Evolutionary conservation across 2,113 vertebrate species (phyloP), one percentile per base, ranked within the genome.

Genomic region (Geococcyx californianus): DNA sequence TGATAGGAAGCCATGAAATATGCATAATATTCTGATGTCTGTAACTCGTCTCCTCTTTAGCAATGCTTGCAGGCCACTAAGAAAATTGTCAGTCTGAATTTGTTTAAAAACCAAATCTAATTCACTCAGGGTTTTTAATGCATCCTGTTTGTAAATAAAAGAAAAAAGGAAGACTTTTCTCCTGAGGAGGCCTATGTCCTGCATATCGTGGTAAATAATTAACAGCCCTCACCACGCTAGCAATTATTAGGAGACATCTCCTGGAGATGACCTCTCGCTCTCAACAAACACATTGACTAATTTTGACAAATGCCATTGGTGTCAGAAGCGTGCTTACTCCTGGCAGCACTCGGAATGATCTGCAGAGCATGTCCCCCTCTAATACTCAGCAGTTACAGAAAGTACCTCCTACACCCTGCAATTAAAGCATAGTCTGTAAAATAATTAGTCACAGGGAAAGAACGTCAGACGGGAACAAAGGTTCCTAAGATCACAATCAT

Each of bases 201-300:
- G 79, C 28, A 16, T 83, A 81, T 93, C 69, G 75, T 59, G 82
- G 76, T 98, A 96, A 98, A 98, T 98, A 98, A 98, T 98, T 98
- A 97, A 98, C 97, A 93, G 70, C 96, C 97, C 83, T 98, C 96
- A 97, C 92, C 83, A 93, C 33, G 58, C 79, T 91, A 95, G 67
- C 25, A 90, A 72, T 97, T 97, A 96, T 59, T 77, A 90, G 90
- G 91, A 94, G 93, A 90, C 54, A 49, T 93, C 95, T 96, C 74
- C 89, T 94, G 55, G 74, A 89, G 87, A 55, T 93, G 94, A 70
- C 84, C 76, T 90, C 94, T 97, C 98, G 95, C 93, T 97, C 95
- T 97, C 73, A 38, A 78, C 84, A 92, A 95, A 90, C 76, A 95
- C 77, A 87, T 10, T 59, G 84, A 86, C 81, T 96, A 93, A 83